These are phyloP conservation scores for Apamea epomidion DNA, from an alignment of 2,888 invertebrate genomes.

Conservation along the genomic window DNA sequence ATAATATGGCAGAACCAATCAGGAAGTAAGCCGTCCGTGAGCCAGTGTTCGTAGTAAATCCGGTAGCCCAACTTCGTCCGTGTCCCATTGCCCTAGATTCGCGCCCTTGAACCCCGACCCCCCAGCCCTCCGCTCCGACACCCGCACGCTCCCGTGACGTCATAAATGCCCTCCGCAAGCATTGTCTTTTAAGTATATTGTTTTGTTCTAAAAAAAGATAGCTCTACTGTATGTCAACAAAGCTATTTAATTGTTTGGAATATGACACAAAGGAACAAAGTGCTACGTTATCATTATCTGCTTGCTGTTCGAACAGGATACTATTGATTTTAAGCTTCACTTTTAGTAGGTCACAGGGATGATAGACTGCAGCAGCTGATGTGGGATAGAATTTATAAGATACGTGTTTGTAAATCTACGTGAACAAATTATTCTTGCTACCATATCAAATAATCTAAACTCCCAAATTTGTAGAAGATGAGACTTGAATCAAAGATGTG, in stretches of 20 bases:
- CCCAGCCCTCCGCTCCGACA: conserved; percentile 63
- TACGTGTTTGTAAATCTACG: background rate
- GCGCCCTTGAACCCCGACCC: conserved; percentile 87
- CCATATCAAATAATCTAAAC: background rate
- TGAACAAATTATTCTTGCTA: background rate
- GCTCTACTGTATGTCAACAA: conserved; percentile 66
- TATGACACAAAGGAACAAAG: conserved; percentile 9
- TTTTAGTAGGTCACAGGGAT: conserved; percentile 1
- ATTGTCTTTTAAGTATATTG: conserved; percentile 76
- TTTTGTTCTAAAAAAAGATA: conserved; percentile 69
- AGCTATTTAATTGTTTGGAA: conserved; percentile 45
- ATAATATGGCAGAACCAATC: conserved; percentile 68
- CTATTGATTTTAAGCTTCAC: conserved; percentile 45
- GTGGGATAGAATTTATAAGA: background rate
- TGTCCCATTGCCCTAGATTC: conserved; percentile 87
- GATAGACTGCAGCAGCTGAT: background rate
- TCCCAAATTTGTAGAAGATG: background rate
- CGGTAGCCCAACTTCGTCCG: conserved; percentile 78
- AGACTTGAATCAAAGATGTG: background rate
- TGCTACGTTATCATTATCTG: background rate
- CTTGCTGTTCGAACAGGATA: conserved; percentile 5
- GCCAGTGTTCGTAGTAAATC: conserved; percentile 70
- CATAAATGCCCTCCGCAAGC: conserved; percentile 78
- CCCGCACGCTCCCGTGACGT: conserved; percentile 83
- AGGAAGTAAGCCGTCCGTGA: conserved; percentile 67